phyloP scores from a whole-genome alignment of 2,797 vertebrate species.

The Ispidina lecontei region DNA sequence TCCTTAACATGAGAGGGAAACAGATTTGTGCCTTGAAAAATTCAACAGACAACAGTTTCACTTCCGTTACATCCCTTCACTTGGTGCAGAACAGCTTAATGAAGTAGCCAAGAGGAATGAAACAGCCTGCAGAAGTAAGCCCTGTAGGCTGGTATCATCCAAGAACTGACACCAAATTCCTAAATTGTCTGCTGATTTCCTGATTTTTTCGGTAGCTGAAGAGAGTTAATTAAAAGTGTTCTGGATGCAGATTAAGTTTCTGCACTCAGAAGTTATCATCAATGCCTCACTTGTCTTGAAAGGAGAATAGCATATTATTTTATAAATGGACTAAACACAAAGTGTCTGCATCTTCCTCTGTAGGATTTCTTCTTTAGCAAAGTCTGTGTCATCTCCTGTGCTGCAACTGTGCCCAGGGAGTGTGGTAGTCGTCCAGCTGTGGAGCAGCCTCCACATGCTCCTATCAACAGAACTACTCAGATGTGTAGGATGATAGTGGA shows the following conservation, averaged over 20 bases:
- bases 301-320: not conserved
- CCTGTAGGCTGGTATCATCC: not conserved
- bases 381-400: not conserved
- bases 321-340: not conserved
- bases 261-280: slow-evolving; percentile 39
- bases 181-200: not conserved
- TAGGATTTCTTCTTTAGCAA: not conserved
- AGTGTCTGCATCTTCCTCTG: not conserved
- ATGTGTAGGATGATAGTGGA: not conserved
- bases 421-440: rapidly evolving
- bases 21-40: not conserved
- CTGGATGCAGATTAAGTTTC: slow-evolving; percentile 24
- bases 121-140: not conserved
- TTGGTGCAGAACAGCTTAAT: not conserved
- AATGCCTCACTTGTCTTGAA: slow-evolving; percentile 18
- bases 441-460: not conserved
- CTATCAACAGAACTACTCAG: not conserved
- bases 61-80: not conserved
- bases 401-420: not conserved
- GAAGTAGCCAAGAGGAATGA: not conserved
- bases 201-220: slow-evolving; percentile 26
- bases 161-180: not conserved
- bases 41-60: not conserved
- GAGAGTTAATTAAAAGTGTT: not conserved
- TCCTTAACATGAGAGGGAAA: not conserved